A percentile compares a stretch with the other conserved stretches of the same genome.
phyloP scores from a whole-genome alignment of 1,140 invertebrate genomes.

The Aphidius gifuensis region DNA sequence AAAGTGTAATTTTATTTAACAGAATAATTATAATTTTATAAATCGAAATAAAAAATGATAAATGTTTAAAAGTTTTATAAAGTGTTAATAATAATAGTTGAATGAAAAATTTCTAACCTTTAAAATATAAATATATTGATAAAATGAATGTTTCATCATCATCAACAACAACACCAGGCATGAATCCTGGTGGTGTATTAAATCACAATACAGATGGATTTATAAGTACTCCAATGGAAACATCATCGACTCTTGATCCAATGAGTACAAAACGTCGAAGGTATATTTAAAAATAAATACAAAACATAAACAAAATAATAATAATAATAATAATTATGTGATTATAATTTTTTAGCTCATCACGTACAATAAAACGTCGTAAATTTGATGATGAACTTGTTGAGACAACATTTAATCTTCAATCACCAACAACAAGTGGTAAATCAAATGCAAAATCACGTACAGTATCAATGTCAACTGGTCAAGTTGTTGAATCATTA shows the following conservation, averaged over 20 bases:
- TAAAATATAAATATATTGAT: not conserved
- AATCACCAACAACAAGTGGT: slow-evolving; percentile 62
- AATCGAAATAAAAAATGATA: no score
- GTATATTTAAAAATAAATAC: slow-evolving; percentile 23
- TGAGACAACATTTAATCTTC: slow-evolving; percentile 71
- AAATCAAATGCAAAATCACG: slow-evolving; percentile 59
- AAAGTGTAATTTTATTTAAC: no score
- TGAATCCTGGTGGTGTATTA: slow-evolving; percentile 36
- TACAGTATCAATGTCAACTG: slow-evolving; percentile 42
- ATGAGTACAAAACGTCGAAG: slow-evolving; percentile 51
- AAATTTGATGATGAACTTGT: slow-evolving; percentile 98
- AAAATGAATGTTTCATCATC: slow-evolving; percentile 35
- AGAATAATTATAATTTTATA: no score
- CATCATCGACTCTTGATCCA: slow-evolving; percentile 39
- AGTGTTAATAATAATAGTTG: no score
- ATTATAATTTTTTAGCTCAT: slow-evolving; percentile 63
- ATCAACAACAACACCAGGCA: slow-evolving; percentile 22
- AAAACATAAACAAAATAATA: slow-evolving; percentile 14
- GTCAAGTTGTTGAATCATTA: slow-evolving; percentile 47
- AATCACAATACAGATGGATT: slow-evolving; percentile 38
- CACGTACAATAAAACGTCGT: slow-evolving; percentile 88
- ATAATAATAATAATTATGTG: slow-evolving; percentile 7
- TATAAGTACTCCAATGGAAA: slow-evolving; percentile 44
- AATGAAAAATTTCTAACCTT: not conserved
- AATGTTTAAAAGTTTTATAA: no score